Evolutionary conservation across 2,888 invertebrate genomes (phyloP).

Genomic region (Cenopis cana): DNA sequence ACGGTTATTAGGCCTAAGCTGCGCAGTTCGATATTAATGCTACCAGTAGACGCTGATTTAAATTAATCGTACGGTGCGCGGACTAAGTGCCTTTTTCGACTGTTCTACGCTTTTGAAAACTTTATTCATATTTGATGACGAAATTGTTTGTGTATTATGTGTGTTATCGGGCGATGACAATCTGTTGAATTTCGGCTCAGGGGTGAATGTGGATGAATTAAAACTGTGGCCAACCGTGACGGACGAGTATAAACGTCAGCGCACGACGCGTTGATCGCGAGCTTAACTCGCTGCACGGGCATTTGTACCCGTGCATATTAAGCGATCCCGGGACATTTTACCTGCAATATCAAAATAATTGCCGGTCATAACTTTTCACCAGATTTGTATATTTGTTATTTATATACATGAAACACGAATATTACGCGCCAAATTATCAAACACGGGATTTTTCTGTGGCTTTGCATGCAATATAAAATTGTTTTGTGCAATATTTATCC

Average conservation of each 20-base stretch:
- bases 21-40: slow-evolving; percentile 76
- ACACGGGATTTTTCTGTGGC: background rate
- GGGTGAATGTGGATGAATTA: slow-evolving; percentile 65
- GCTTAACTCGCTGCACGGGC: slow-evolving; percentile 57
- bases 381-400: slow-evolving; percentile 11
- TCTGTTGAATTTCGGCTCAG: slow-evolving; percentile 66
- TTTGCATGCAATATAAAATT: background rate
- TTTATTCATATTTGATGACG: slow-evolving; percentile 41
- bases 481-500: background rate
- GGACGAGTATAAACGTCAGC: slow-evolving; percentile 64
- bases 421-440: slow-evolving; percentile 2
- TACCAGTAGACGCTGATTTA: slow-evolving; percentile 73
- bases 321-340: slow-evolving; percentile 17
- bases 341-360: slow-evolving; percentile 30
- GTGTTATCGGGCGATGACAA: slow-evolving; percentile 62
- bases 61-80: slow-evolving; percentile 61
- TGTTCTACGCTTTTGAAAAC: slow-evolving; percentile 35
- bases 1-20: slow-evolving; percentile 83
- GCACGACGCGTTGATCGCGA: slow-evolving; percentile 64
- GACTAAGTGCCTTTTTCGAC: slow-evolving; percentile 39
- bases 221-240: slow-evolving; percentile 66
- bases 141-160: slow-evolving; percentile 41
- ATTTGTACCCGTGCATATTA: slow-evolving; percentile 42
- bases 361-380: slow-evolving; percentile 15
- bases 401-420: slow-evolving; percentile 4